Conservation (phyloP, 2,113 vertebrate species). For the Nothoprocta perdicaria region DNA sequence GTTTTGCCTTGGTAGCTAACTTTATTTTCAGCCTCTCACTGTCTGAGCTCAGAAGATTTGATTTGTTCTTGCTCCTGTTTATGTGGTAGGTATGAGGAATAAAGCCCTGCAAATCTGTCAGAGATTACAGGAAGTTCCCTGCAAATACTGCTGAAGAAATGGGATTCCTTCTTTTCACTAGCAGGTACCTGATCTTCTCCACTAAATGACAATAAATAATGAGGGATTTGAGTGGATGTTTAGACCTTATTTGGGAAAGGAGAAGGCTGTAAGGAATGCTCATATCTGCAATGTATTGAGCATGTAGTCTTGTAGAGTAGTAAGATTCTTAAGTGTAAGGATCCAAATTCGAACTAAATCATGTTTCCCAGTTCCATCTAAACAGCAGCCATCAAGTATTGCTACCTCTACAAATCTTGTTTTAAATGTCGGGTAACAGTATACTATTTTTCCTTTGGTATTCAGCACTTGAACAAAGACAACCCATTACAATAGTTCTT, state of each 20-base stretch:
- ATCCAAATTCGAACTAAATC: background rate
- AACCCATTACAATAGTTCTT: background rate
- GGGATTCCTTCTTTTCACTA: background rate
- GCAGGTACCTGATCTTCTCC: background rate
- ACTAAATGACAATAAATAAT: background rate
- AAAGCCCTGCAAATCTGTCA: background rate
- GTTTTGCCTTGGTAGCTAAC: background rate
- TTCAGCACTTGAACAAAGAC: background rate
- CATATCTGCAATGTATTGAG: background rate
- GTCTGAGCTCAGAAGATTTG: background rate
- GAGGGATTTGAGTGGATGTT: background rate
- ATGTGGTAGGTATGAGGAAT: background rate
- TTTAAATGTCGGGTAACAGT: background rate
- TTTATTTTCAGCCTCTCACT: background rate
- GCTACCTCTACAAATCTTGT: background rate
- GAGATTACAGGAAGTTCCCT: background rate
- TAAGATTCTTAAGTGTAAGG: background rate
- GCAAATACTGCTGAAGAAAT: background rate
- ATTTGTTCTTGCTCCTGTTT: background rate
- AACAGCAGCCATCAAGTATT: background rate
- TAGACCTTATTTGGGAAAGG: background rate
- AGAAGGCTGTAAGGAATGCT: background rate
- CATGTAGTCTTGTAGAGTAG: background rate
- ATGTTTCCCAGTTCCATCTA: background rate
- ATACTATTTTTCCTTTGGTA: background rate